Evolutionary conservation across 2,888 invertebrate species (phyloP).

Genomic region (Protodeltote pygarga): DNA sequence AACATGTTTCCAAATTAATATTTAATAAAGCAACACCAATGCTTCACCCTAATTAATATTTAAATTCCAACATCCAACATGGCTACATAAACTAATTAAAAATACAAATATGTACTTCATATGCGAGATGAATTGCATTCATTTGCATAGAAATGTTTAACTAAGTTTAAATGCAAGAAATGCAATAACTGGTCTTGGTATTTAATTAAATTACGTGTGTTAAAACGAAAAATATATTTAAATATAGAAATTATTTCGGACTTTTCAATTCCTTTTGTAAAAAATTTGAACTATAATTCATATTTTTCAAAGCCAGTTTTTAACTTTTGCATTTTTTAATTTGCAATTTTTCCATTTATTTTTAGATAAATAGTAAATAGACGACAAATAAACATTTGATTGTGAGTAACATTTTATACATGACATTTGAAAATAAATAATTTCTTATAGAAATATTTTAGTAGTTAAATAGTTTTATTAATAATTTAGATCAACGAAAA

Average conservation of each 20-base stretch:
- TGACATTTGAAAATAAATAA: constrained; percentile 18
- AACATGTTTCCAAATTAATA: not conserved
- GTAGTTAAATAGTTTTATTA: constrained; percentile 26
- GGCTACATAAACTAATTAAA: constrained; percentile 33
- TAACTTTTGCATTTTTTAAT: not conserved
- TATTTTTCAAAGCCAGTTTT: not conserved
- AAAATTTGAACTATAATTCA: not conserved
- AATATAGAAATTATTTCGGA: not conserved
- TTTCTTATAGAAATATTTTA: constrained; percentile 35
- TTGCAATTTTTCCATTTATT: not conserved
- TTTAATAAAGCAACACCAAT: constrained; percentile 4
- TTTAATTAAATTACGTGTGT: constrained; percentile 17
- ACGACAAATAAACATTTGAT: not conserved
- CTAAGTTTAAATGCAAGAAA: constrained; percentile 27
- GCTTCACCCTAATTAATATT: constrained; percentile 22
- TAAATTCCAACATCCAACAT: constrained; percentile 24
- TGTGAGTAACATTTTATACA: not conserved
- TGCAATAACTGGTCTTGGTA: constrained; percentile 14
- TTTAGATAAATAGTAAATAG: not conserved
- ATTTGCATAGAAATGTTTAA: constrained; percentile 38
- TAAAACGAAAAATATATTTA: not conserved
- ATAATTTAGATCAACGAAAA: constrained; percentile 24
- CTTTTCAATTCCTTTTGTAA: not conserved
- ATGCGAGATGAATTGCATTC: constrained; percentile 41
- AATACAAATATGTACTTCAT: constrained; percentile 34